A percentile compares a stretch with the other conserved stretches of the same genome.
Evolutionary conservation across 2,113 vertebrate species (phyloP).

Genomic region (Ictalurus punctatus): DNA sequence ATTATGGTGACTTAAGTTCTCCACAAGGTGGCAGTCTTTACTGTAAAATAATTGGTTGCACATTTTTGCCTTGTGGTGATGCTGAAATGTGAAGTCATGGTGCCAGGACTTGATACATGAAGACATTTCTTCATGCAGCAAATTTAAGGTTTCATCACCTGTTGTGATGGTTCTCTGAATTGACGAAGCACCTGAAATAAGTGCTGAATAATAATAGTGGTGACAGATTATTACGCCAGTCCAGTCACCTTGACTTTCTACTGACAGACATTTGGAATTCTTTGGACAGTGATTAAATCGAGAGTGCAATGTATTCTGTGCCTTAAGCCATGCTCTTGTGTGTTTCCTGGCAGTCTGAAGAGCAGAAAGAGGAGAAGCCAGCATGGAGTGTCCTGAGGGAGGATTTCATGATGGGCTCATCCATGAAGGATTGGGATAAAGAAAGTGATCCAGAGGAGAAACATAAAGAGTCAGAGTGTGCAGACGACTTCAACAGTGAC

Average conservation of each 20-base stretch:
- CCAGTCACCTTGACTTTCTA: neutral
- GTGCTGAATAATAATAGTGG: neutral
- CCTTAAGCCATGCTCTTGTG: neutral
- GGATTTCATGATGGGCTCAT: conserved; percentile 94
- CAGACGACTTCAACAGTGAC: conserved; percentile 62
- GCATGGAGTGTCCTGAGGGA: conserved; percentile 90
- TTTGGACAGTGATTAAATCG: neutral
- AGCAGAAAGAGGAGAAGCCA: conserved; percentile 73
- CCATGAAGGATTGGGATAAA: conserved; percentile 98
- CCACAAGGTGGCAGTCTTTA: conserved; percentile 54
- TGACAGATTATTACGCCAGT: neutral
- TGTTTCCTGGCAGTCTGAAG: conserved; percentile 48
- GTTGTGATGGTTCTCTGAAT: neutral
- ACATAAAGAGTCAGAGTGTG: neutral
- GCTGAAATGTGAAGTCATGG: neutral
- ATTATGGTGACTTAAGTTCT: neutral
- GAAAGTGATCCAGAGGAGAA: conserved; percentile 72
- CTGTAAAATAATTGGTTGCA: neutral
- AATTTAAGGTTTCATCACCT: neutral
- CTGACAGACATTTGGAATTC: neutral
- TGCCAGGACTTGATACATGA: neutral
- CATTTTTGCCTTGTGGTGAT: neutral
- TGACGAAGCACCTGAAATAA: neutral
- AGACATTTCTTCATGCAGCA: neutral
- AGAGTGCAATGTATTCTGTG: neutral